Percentiles rank a stretch among this genome's conserved stretches.
These are phyloP conservation scores for Brachyptera risi DNA, from an alignment of 2,888 invertebrate genomes.

Conservation along the genomic window DNA sequence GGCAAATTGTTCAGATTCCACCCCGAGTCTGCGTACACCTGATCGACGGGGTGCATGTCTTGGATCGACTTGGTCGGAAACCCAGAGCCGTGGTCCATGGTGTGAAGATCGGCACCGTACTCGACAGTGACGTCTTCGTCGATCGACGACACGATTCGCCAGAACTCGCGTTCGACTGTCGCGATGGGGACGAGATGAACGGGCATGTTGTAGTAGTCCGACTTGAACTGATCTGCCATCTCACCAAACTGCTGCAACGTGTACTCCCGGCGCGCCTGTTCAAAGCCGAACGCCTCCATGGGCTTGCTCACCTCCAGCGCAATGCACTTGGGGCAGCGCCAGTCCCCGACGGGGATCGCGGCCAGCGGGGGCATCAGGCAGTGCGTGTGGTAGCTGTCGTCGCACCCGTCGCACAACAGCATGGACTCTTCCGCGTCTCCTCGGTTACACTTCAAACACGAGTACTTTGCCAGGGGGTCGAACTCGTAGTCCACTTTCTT, in stretches of 20 bases:
- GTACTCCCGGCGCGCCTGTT: slow-evolving; percentile 91
- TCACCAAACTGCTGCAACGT: slow-evolving; percentile 95
- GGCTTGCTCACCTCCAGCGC: slow-evolving; percentile 89
- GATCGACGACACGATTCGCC: slow-evolving; percentile 94
- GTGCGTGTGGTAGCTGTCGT: slow-evolving; percentile 97
- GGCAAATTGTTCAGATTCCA: slow-evolving; percentile 99
- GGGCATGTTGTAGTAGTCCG: slow-evolving; percentile 95
- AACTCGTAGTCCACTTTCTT: slow-evolving; percentile 37
- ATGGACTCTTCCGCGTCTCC: slow-evolving; percentile 94
- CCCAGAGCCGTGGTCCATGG: slow-evolving; percentile 96
- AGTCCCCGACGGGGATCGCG: slow-evolving; percentile 90
- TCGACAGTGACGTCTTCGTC: slow-evolving; percentile 97
- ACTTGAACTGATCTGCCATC: slow-evolving; percentile 98
- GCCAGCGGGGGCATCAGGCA: slow-evolving; percentile 90
- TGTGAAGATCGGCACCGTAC: slow-evolving; percentile 97
- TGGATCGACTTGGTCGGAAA: slow-evolving; percentile 75
- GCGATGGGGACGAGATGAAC: slow-evolving; percentile 86
- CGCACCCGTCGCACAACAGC: slow-evolving; percentile 95
- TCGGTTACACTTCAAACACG: slow-evolving; percentile 87
- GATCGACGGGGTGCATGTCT: slow-evolving; percentile 54
- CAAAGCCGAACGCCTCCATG: slow-evolving; percentile 94
- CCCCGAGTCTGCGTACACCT: slow-evolving; percentile 85
- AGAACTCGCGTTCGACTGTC: slow-evolving; percentile 93
- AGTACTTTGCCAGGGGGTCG: slow-evolving; percentile 77
- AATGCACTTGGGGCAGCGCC: slow-evolving; percentile 95